Evolutionary conservation across 2,113 vertebrate genomes (phyloP), one percentile per base, ranked within the genome.

Genomic region (Ictalurus punctatus): DNA sequence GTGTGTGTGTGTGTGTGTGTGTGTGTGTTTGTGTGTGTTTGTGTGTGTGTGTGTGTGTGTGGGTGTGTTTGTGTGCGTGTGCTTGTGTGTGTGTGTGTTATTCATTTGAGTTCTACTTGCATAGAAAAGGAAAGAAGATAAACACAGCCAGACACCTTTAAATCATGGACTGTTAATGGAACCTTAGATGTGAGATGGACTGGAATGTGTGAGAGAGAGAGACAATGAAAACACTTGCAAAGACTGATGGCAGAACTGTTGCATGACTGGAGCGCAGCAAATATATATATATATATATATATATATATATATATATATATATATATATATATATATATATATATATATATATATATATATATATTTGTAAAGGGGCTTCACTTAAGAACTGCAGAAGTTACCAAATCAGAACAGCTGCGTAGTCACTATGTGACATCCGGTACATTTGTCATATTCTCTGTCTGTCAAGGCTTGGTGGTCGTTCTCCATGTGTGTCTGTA

Each of bases 111-210:
- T 81, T 86, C 56, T 65, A 85, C 85, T 82, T 56, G 73, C 14
- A 13, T 25, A 91, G 0, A 44, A 85, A 25, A 88, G 73, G 58
- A 87, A 74, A 85, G 69, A 88, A 84, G 59, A 85, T 79, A 89
- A 89, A 89, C 84, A 90, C n/a, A 59, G 79, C 69, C 40, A 67
- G 63, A 80, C 58, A 8, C 61, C 25, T 69, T 73, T 88, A 88
- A 88, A 88, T 88, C 83, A 88, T 85, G 83, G 67, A 58, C 87
- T 85, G 74, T 86, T 90, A 90, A 86, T 88, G 89, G 83, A 86
- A 71, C 54, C 44, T 82, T 81, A 65, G 67, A 76, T 65, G 40
- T 54, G 12, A 16, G 83, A 88, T 86, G 44, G n/a, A 74, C n/a
- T 71, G 40, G 61, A 84, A 54, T 78, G 71, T 81, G 87, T 52